Evolutionary conservation across 1,140 invertebrate genomes (phyloP), one percentile per base, ranked within the genome.

Genomic region (Drosophila virilis): DNA sequence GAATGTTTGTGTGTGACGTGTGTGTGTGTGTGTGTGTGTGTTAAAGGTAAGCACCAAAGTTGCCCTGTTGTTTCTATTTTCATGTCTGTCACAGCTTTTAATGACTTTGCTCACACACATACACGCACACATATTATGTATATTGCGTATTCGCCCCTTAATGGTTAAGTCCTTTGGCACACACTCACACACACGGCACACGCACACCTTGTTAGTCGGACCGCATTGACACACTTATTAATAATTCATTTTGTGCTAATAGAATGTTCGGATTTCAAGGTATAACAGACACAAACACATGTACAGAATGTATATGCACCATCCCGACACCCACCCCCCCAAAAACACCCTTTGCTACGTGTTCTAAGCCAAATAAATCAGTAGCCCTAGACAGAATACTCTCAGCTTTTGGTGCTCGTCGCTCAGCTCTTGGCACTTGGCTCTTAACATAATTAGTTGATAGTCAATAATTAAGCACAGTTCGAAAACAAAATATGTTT

Each of bases 231-330:
- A 84, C 57, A 77, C 60, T 74, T 79, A 88, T 86, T 89, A 88
- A 89, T 88, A 88, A 88, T 88, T 88, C 74, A 89, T 80, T 80
- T 55, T 69, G 77, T 58, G 61, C 70, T 77, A 86, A 82, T 86
- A 88, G 60, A 82, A 86, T 82, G 78, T 67, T 82, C 73, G 62
- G 66, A 64, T 74, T 54, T 76, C 72, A 66, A 76, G 65, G 50
- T 62, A 62, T 17, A 45, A 33, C 57, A 64, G 45, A 40, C 57
- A 69, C 74, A 74, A 46, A n/a, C 65, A 62, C 43, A 52, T 64
- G 13, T 17, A 51, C 12, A 8, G 38, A 43, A 48, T 48, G 6
- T 48, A n/a, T 28, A 45, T 37, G n/a, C 33, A 57, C 12, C 12
- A 15, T 17, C 37, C 33, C 40, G 6, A 15, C n/a, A 55, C 42